Evolutionary conservation across 2,888 invertebrate genomes (phyloP), one percentile per base, ranked within the genome.

Genomic region (Chrysotoxum bicinctum): DNA sequence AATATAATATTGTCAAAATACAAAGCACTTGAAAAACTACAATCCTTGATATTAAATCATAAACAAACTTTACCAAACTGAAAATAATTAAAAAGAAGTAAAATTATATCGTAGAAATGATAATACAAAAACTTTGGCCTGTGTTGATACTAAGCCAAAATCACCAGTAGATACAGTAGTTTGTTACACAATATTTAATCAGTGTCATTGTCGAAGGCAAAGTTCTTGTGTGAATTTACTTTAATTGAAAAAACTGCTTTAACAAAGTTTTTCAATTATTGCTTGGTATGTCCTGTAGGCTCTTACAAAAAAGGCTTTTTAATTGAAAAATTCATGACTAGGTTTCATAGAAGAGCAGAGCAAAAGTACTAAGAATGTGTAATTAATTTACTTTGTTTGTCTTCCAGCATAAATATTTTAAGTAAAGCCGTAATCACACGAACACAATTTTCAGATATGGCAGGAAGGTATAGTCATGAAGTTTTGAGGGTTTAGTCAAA

Each of bases 301-400:
- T 19, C 40, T 30, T 6, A 35, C 10, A 30, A 43, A 62, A 40
- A 62, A 26, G 16, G 62, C 10, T n/a, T 60, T 45, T 62, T 62
- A 62, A 62, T 62, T 62, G 62, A 62, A 62, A 62, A 62, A 62
- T 62, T 62, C 43, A 62, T 62, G 62, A 43, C 43, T 30, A 30
- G 10, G 16, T 30, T 26, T 62, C 7, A 30, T 45, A n/a, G n/a
- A n/a, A 45, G 40, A 23, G 9, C 1, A 12, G 5, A 12, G n/a
- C 40, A 26, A 23, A 43, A 30, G 43, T 16, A 30, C 23, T 62
- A n/a, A n/a, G 14, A 60, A 64, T 72, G 76, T 81, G 66, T 45
- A 70, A 64, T 76, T 81, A 58, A 81, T 76, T 76, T 48, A 76
- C 43, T 64, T 64, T 50, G 66, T 81, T 70, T 76, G 58, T 58